Evolutionary conservation across 2,797 vertebrate species (phyloP).

Genomic region (Setipinna tenuifilis): DNA sequence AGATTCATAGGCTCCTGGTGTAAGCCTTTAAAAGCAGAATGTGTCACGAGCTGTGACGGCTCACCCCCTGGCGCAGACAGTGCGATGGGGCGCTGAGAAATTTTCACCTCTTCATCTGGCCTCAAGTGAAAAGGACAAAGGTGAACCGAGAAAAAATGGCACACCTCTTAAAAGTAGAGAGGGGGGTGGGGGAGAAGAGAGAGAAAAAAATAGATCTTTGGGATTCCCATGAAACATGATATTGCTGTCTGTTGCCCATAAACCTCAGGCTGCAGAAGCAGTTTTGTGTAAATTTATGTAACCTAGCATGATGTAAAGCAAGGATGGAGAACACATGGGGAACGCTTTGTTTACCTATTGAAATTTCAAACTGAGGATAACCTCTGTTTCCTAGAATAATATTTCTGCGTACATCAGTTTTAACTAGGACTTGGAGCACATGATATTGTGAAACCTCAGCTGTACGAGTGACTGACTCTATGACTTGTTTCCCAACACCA

Average conservation of each 20-base stretch:
- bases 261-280: background rate
- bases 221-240: constrained; percentile 2
- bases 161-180: constrained; percentile 4
- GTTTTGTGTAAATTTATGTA: background rate
- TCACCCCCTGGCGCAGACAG: background rate
- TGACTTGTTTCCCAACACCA: background rate
- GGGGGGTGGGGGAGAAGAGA: background rate
- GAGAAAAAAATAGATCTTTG: background rate
- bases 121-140: constrained; percentile 21
- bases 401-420: background rate
- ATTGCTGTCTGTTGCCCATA: constrained; percentile 14
- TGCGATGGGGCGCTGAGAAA: constrained; percentile 14
- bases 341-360: background rate
- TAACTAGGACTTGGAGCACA: background rate
- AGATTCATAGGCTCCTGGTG: background rate
- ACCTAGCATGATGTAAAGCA: background rate
- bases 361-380: background rate
- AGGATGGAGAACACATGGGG: background rate
- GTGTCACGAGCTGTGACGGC: constrained; percentile 1
- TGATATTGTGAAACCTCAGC: background rate
- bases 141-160: constrained; percentile 9
- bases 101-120: constrained; percentile 27
- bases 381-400: background rate
- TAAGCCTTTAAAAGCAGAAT: constrained; percentile 24
- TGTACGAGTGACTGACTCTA: background rate